A percentile compares a stretch with the other conserved stretches of the same genome.
These are phyloP conservation scores for Drosophila serrata DNA, from an alignment of 1,140 invertebrate species.

Conservation along the genomic window DNA sequence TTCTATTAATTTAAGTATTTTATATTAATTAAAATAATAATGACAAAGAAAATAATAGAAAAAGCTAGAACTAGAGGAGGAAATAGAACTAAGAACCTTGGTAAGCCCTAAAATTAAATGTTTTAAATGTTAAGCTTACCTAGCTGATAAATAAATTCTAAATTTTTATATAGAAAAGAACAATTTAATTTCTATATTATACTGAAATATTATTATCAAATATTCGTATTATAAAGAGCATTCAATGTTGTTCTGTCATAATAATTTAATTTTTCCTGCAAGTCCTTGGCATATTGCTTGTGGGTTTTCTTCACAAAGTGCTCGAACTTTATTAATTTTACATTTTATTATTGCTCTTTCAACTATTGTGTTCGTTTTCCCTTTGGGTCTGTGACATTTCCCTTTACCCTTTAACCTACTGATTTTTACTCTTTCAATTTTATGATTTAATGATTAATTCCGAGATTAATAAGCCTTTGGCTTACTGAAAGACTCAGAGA, in stretches of 20 bases:
- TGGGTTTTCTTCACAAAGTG: constrained; percentile 1
- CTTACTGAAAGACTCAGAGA: too few species aligned
- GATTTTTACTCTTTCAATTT: constrained; percentile 8
- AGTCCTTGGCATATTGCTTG: constrained; percentile 6
- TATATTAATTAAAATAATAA: not conserved
- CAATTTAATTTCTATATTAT: not conserved
- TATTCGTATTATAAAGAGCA: constrained; percentile 3
- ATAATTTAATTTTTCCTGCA: not conserved
- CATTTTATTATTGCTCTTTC: constrained; percentile 29
- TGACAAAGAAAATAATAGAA: too few species aligned
- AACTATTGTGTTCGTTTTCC: constrained; percentile 9
- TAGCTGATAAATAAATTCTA: too few species aligned
- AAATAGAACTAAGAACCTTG: too few species aligned
- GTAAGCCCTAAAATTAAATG: too few species aligned
- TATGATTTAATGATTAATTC: constrained; percentile 29
- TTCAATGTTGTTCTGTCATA: not conserved
- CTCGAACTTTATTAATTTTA: constrained; percentile 53
- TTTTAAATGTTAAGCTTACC: too few species aligned
- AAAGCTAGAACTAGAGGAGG: too few species aligned
- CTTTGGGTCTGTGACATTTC: constrained; percentile 5
- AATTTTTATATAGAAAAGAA: not conserved
- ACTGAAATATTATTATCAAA: not conserved
- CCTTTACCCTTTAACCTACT: not conserved
- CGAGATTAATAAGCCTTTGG: constrained; percentile 24
- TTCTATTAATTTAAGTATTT: not conserved